phyloP scores from a whole-genome alignment of 2,888 invertebrate genomes.

The Trissoscelio sp. region DNA sequence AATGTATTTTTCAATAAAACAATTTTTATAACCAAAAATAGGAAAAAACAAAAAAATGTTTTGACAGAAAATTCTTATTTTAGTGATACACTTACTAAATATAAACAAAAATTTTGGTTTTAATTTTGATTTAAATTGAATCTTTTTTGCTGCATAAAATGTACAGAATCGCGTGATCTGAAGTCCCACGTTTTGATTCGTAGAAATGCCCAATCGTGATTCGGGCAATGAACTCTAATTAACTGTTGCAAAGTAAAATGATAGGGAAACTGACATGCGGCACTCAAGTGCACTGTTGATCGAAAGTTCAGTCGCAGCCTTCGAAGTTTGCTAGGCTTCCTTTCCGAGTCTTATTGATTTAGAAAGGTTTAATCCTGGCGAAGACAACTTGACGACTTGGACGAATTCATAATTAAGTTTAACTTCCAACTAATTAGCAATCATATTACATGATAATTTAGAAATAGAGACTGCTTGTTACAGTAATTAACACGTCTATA shows the following conservation, averaged over 20 bases:
- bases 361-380: conserved; percentile 60
- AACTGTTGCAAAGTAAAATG: conserved; percentile 56
- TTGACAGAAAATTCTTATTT: no score
- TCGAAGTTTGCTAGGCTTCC: conserved; percentile 63
- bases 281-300: conserved; percentile 64
- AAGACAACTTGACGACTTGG: conserved; percentile 63
- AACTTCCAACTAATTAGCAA: conserved; percentile 50
- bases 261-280: conserved; percentile 59
- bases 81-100: no score
- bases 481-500: not conserved
- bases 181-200: no score
- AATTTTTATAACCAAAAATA: no score
- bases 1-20: no score
- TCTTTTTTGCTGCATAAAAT: no score
- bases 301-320: conserved; percentile 65
- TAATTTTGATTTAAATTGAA: no score
- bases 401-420: conserved; percentile 56
- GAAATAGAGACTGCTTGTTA: conserved; percentile 27
- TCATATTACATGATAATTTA: conserved; percentile 32
- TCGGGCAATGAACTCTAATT: conserved; percentile 55
- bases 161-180: no score
- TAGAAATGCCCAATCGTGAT: conserved; percentile 25
- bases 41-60: no score
- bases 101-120: no score
- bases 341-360: conserved; percentile 63